Conservation (phyloP, 2,113 vertebrate genomes). For the Tretioscincus oriximinensis region DNA sequence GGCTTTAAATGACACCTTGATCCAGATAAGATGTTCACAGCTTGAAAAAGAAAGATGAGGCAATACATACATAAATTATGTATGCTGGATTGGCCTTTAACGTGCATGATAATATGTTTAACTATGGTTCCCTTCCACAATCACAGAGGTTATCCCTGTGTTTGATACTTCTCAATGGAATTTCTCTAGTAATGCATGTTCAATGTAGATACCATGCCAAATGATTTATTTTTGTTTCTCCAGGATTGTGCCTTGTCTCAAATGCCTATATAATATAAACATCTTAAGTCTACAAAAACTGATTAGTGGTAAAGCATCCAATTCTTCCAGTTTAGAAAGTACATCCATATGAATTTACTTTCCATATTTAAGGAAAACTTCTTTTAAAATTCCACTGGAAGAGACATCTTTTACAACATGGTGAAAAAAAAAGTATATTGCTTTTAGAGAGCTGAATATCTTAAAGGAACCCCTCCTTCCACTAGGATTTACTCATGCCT, state of each 20-base stretch:
- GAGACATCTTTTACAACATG: background rate
- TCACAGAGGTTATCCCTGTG: background rate
- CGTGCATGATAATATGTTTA: slow-evolving; percentile 23
- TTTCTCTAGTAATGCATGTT: slow-evolving; percentile 2
- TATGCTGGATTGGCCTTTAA: slow-evolving; percentile 7
- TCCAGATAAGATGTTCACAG: background rate
- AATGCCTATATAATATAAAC: slow-evolving; percentile 15
- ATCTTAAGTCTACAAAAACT: slow-evolving; percentile 26
- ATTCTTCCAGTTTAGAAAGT: slow-evolving; percentile 5
- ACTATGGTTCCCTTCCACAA: background rate
- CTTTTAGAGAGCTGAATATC: background rate
- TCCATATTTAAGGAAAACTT: background rate
- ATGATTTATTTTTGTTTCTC: background rate
- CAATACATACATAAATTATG: background rate
- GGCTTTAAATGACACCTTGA: background rate
- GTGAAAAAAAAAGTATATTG: background rate
- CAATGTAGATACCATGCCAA: slow-evolving; percentile 11
- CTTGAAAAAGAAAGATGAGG: background rate
- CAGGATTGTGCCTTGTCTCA: background rate
- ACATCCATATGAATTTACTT: background rate
- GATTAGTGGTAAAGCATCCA: background rate
- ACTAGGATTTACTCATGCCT: too few relatives aligned
- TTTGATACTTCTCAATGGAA: slow-evolving; percentile 18
- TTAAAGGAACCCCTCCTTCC: too few relatives aligned
- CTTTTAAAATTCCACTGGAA: background rate